A percentile compares a stretch with the other conserved stretches of the same genome.
Evolutionary conservation across 2,888 invertebrate species (phyloP).

Genomic region (Boloria selene): DNA sequence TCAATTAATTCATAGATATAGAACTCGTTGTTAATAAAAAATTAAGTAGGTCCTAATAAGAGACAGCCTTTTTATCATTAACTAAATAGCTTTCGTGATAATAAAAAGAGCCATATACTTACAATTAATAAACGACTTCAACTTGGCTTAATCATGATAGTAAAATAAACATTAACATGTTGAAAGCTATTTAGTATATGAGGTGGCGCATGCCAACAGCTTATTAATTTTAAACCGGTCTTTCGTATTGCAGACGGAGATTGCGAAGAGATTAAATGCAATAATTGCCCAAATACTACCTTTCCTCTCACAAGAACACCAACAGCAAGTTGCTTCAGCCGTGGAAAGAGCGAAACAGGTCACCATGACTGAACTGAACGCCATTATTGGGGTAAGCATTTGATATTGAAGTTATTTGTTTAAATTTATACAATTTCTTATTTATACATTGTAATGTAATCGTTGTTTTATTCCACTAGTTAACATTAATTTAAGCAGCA

Average conservation of each 20-base stretch:
- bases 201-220: background rate
- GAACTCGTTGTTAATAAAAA: slow-evolving; percentile 31
- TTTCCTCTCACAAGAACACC: slow-evolving; percentile 94
- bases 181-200: slow-evolving; percentile 10
- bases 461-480: no score
- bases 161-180: slow-evolving; percentile 18
- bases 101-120: slow-evolving; percentile 5
- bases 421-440: no score
- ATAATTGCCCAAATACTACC: slow-evolving; percentile 97
- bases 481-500: no score
- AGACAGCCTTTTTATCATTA: background rate
- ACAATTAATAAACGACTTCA: slow-evolving; percentile 6
- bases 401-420: background rate
- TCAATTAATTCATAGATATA: slow-evolving; percentile 61
- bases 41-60: slow-evolving; percentile 2
- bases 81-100: background rate
- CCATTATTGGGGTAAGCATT: slow-evolving; percentile 94
- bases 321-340: slow-evolving; percentile 96
- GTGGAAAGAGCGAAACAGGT: slow-evolving; percentile 97
- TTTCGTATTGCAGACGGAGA: slow-evolving; percentile 89
- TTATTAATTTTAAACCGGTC: slow-evolving; percentile 1
- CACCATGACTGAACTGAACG: slow-evolving; percentile 96
- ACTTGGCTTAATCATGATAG: background rate
- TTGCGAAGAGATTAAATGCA: slow-evolving; percentile 95
- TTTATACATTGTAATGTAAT: no score